These are phyloP conservation scores for Sciaenops ocellatus DNA, from an alignment of 2,797 vertebrate species.

Conservation along the genomic window DNA sequence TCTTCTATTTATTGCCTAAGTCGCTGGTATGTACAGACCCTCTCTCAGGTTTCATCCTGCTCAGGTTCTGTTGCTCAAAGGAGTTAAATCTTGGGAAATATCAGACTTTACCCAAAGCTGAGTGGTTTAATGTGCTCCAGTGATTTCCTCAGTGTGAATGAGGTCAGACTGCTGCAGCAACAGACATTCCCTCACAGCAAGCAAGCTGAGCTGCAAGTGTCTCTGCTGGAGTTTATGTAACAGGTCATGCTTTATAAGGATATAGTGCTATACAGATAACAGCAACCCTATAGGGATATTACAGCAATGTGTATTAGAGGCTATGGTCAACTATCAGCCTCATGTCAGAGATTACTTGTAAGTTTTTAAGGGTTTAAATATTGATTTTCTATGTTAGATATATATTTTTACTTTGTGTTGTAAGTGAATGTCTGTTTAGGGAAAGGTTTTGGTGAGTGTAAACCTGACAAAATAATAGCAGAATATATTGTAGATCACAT, in stretches of 20 bases:
- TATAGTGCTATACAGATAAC: slow-evolving; percentile 26
- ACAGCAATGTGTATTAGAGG: not conserved
- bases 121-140: slow-evolving; percentile 52
- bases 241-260: slow-evolving; percentile 73
- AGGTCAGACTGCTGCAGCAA: slow-evolving; percentile 60
- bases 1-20: slow-evolving; percentile 86
- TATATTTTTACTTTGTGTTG: not conserved
- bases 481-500: not conserved
- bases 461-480: not conserved
- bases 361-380: not conserved
- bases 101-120: slow-evolving; percentile 47
- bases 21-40: slow-evolving; percentile 77
- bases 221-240: slow-evolving; percentile 68
- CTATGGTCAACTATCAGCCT: no score
- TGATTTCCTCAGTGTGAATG: slow-evolving; percentile 49
- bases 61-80: slow-evolving; percentile 49
- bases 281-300: slow-evolving; percentile 52
- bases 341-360: no score
- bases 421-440: not conserved
- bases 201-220: slow-evolving; percentile 31
- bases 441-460: not conserved
- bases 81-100: slow-evolving; percentile 56
- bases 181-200: slow-evolving; percentile 30
- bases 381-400: not conserved
- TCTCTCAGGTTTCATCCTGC: slow-evolving; percentile 82